Percentiles rank a stretch among this genome's conserved stretches.
These are phyloP conservation scores for Drosophila nigrodunni DNA, from an alignment of 1,140 invertebrate genomes.

Conservation along the genomic window DNA sequence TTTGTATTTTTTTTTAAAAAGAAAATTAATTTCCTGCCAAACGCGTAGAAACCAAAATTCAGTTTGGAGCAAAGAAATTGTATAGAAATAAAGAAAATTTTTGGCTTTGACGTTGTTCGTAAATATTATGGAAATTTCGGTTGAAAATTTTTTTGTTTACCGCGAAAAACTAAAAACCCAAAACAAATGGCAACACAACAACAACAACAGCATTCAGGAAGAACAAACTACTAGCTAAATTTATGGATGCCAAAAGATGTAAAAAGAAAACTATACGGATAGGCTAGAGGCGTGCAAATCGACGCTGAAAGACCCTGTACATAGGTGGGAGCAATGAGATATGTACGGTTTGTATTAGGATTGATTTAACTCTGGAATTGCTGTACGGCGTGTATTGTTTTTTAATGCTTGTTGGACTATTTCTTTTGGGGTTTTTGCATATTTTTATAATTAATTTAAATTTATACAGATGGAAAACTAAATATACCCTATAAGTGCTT, in stretches of 20 bases:
- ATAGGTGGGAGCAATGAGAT: too few species aligned
- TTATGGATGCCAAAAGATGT: constrained; percentile 4
- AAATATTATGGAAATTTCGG: constrained; percentile 34
- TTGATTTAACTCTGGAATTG: too few species aligned
- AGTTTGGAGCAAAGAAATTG: neutral
- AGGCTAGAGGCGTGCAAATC: too few species aligned
- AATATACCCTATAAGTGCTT: too few species aligned
- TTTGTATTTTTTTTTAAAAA: neutral
- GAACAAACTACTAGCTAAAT: constrained; percentile 13
- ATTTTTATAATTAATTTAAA: too few species aligned
- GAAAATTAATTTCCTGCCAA: constrained; percentile 5
- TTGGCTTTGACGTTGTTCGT: constrained; percentile 30
- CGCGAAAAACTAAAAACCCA: constrained; percentile 1
- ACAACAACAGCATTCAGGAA: constrained; percentile 24
- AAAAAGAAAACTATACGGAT: too few species aligned
- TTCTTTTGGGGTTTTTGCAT: too few species aligned
- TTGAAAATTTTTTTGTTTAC: constrained; percentile 22
- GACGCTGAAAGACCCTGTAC: too few species aligned
- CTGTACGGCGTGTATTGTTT: too few species aligned
- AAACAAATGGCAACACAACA: neutral
- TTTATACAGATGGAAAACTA: too few species aligned
- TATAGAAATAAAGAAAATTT: neutral
- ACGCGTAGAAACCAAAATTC: constrained; percentile 1
- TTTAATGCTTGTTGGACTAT: too few species aligned
- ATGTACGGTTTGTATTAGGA: too few species aligned